These are phyloP conservation scores for Danionella cerebrum DNA, from an alignment of 2,113 vertebrate species.

Conservation along the genomic window DNA sequence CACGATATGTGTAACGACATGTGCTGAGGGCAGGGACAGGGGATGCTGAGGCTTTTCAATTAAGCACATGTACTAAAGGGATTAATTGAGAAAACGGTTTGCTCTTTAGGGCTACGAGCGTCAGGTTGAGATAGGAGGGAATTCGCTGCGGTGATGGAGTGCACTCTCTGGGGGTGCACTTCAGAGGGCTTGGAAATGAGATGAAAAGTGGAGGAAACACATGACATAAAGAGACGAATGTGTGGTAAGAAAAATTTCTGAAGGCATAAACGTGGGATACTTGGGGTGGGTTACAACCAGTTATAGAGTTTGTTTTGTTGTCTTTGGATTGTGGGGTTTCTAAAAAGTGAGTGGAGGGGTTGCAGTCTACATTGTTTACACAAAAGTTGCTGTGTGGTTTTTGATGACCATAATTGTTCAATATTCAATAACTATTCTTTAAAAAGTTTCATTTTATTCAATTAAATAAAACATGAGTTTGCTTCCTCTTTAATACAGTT, in stretches of 20 bases:
- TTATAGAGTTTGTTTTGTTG: too few species aligned
- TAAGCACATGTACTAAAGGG: constrained; percentile 25
- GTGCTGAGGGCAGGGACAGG: background rate
- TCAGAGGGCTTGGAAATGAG: constrained; percentile 13
- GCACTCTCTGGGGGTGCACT: background rate
- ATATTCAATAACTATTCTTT: too few species aligned
- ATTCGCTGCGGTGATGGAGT: background rate
- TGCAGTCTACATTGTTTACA: too few species aligned
- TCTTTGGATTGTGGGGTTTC: too few species aligned
- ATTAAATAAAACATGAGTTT: too few species aligned
- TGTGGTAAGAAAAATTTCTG: background rate
- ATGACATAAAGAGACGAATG: background rate
- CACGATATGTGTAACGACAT: constrained; percentile 17
- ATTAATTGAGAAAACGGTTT: constrained; percentile 12
- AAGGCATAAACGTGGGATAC: constrained; percentile 6
- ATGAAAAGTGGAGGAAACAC: constrained; percentile 17
- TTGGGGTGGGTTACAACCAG: too few species aligned
- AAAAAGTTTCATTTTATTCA: too few species aligned
- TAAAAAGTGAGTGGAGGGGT: too few species aligned
- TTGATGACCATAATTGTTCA: too few species aligned
- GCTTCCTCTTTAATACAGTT: too few species aligned
- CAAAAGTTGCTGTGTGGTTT: too few species aligned
- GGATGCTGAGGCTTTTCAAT: constrained; percentile 21
- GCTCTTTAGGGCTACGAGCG: background rate
- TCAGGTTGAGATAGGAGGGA: constrained; percentile 18